Base-by-base conservation (phyloP, 2,113 vertebrate genomes). In the Nothocercus nigrocapillus region DNA sequence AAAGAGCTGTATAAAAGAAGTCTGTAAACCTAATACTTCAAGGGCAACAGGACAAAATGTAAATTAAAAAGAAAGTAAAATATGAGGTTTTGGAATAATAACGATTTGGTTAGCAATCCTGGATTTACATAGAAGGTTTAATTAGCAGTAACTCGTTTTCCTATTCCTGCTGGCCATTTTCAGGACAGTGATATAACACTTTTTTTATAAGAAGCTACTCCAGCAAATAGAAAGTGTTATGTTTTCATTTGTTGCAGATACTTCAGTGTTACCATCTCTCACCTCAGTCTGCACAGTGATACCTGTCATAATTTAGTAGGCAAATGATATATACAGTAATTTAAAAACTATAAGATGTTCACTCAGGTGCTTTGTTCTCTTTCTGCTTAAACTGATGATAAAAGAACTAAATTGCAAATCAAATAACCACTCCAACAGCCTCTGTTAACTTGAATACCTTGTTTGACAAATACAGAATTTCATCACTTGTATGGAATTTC, bases 241-340 rank as follows among this genome's bases (percentile, higher is more conserved):
- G 79, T 95, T 97, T 96, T 91, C 94, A 95, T 96, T 95, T 96
- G 45, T 45, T 75, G 61, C n/a, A 66, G 88, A 82, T 49, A 47
- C 49, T 90, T 95, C 76, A 85, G 27, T 49, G 22, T 78, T 84
- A 84, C 84, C 79, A 64, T 80, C 59, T 93, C 82, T 90, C 77
- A 81, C 84, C 74, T 88, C 34, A 34, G 44, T 74, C 72, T 87
- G 22, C 64, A 75, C 13, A 58, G 27, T 54, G 77, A 77, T 91
- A 63, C 13, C 94, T 85, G 54, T 80, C 56, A 59, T 82, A 3
- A 66, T 87, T 79, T 74, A 83, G 58, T 78, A 66, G 49, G 16
- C 6, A 28, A 70, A 6, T 79, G 66, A 63, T 73, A 79, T 54
- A 61, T 47, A 42, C 9, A 69, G 47, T 84, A 79, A 59, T 86